Percentiles rank a stretch among this genome's conserved stretches.
These are phyloP conservation scores for Leptinotarsa undecemlineata DNA, from an alignment of 1,140 invertebrate species.

Conservation along the genomic window DNA sequence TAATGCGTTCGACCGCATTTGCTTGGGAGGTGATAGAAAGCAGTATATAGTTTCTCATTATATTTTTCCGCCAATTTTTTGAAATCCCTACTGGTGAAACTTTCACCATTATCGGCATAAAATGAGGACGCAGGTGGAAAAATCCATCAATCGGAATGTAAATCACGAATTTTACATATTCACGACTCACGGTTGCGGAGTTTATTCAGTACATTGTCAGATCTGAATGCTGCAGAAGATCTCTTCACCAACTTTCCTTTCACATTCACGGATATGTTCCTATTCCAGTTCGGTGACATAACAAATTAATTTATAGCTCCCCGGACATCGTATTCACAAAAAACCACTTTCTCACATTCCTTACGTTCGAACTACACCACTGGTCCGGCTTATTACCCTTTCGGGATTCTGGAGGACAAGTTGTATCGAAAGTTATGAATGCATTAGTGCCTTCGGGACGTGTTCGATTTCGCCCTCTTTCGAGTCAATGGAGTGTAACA, in stretches of 20 bases:
- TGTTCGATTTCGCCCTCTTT: slow-evolving; percentile 35
- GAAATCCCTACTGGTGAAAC: no score
- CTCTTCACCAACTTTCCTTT: no score
- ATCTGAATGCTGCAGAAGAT: no score
- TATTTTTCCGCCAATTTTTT: no score
- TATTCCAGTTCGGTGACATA: background rate
- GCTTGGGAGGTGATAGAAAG: slow-evolving; percentile 6
- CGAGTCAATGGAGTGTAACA: slow-evolving; percentile 26
- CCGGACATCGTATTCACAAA: background rate
- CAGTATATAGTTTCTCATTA: no score
- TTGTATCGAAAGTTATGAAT: slow-evolving; percentile 39
- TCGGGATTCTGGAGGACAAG: slow-evolving; percentile 28
- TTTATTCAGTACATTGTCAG: no score
- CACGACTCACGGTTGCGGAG: no score
- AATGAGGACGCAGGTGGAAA: no score
- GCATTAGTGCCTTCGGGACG: slow-evolving; percentile 35
- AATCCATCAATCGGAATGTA: no score
- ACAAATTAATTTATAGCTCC: background rate
- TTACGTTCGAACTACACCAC: background rate
- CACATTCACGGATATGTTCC: no score
- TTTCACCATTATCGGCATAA: no score
- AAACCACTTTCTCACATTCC: background rate
- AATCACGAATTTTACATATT: no score
- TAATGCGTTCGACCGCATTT: slow-evolving; percentile 20
- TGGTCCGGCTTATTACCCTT: slow-evolving; percentile 2